Percentiles rank a stretch among this genome's conserved stretches.
Evolutionary conservation across 2,797 vertebrate species (phyloP).

Genomic region (Phataginus tricuspis): DNA sequence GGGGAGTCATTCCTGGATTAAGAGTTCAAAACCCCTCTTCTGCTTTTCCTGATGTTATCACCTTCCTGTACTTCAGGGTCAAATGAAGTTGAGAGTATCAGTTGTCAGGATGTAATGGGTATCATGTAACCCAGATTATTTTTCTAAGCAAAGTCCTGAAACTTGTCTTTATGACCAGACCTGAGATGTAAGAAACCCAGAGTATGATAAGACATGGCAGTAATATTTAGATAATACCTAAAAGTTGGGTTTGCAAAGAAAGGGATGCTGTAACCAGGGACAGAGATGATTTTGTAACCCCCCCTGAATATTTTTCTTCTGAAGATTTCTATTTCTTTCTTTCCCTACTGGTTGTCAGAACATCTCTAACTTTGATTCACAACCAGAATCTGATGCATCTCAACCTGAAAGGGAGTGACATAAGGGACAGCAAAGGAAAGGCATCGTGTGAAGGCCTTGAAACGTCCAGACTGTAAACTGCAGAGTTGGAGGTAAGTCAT

Average conservation of each 20-base stretch:
- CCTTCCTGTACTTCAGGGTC: not conserved
- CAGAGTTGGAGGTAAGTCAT: slow-evolving; percentile 73
- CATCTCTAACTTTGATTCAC: slow-evolving; percentile 48
- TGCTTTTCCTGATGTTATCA: not conserved
- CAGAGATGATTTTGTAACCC: slow-evolving; percentile 32
- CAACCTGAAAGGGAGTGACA: slow-evolving; percentile 59
- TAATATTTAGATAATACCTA: not conserved
- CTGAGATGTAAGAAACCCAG: not conserved
- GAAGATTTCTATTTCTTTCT: slow-evolving; percentile 61
- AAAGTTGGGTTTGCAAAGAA: slow-evolving; percentile 2
- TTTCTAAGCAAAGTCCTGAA: not conserved
- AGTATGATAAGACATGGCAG: not conserved
- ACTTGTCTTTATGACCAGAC: not conserved
- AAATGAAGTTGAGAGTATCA: not conserved
- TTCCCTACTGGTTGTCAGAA: slow-evolving; percentile 28
- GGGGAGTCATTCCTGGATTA: not conserved
- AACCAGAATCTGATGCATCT: slow-evolving; percentile 72
- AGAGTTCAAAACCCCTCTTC: not conserved
- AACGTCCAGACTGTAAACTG: slow-evolving; percentile 63
- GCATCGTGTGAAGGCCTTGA: slow-evolving; percentile 69
- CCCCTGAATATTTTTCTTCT: slow-evolving; percentile 30
- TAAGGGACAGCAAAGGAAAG: slow-evolving; percentile 48
- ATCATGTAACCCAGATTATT: not conserved
- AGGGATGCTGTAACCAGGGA: not conserved
- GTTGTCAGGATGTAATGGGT: slow-evolving; percentile 4